Conservation (phyloP, 2,888 invertebrate genomes). For the Caenorhabditis japonica region DNA sequence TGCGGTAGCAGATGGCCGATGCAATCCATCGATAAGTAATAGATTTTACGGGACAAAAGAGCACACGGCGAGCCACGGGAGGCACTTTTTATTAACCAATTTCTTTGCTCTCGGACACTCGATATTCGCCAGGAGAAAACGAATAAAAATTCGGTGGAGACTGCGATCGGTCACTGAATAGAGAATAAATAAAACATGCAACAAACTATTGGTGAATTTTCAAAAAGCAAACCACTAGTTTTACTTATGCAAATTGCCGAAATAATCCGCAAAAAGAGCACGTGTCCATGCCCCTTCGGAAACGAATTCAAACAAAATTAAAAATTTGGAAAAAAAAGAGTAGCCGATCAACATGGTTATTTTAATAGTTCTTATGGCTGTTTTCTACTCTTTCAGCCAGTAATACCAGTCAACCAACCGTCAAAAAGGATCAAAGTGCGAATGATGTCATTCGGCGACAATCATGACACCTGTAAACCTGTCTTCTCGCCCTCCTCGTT, state of each 20-base stretch:
- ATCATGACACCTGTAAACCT: constrained; percentile 13
- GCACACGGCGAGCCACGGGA: constrained; percentile 10
- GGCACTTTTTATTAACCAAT: constrained; percentile 42
- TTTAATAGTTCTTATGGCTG: not conserved
- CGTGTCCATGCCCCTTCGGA: not conserved
- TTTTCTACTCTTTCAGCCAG: constrained; percentile 11
- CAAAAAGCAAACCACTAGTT: not conserved
- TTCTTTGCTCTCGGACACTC: constrained; percentile 20
- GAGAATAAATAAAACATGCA: not conserved
- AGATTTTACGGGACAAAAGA: constrained; percentile 19
- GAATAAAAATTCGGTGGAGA: constrained; percentile 2
- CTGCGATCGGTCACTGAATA: not conserved
- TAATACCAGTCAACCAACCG: no score
- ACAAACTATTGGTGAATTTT: not conserved
- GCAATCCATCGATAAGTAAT: constrained; percentile 44
- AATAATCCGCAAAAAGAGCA: not conserved
- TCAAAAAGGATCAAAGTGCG: constrained; percentile 30
- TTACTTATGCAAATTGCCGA: constrained; percentile 2
- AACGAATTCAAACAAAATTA: not conserved
- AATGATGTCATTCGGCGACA: constrained; percentile 29
- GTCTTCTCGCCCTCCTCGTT: not conserved
- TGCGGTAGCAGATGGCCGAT: constrained; percentile 10
- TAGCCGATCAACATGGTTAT: not conserved
- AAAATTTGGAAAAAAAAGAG: constrained; percentile 7
- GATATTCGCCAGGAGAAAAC: constrained; percentile 1